A percentile compares a stretch with the other conserved stretches of the same genome.
Evolutionary conservation across 1,140 invertebrate species (phyloP).

Genomic region (Diplogasteroides magnus): DNA sequence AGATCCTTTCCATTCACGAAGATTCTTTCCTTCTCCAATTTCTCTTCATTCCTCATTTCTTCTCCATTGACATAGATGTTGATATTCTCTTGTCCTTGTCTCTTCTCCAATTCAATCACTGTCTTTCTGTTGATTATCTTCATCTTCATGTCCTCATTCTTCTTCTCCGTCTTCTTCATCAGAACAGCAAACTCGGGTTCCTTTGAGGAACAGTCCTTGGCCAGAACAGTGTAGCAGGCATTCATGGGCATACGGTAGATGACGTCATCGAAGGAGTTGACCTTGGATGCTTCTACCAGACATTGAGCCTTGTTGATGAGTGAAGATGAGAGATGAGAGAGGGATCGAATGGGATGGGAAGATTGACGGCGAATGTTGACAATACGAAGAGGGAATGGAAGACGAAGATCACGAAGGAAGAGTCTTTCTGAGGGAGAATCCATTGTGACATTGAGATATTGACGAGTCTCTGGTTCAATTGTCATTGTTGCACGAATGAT

Average conservation of each 20-base stretch:
- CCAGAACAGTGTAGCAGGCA: conserved; percentile 40
- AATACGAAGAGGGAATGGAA: conserved; percentile 20
- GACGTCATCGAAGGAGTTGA: conserved; percentile 26
- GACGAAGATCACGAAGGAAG: conserved; percentile 5
- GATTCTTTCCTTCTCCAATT: conserved; percentile 12
- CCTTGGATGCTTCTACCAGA: conserved; percentile 18
- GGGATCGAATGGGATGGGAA: conserved; percentile 1
- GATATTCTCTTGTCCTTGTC: conserved; percentile 3
- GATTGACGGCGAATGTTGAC: conserved; percentile 12
- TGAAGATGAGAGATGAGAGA: background rate
- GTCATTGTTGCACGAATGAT: conserved; percentile 2
- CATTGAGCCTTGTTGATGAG: conserved; percentile 6
- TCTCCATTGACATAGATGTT: conserved; percentile 25
- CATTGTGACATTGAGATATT: background rate
- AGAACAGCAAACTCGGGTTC: conserved; percentile 43
- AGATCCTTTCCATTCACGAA: conserved; percentile 6
- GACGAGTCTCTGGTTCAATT: background rate
- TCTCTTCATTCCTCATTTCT: conserved; percentile 6
- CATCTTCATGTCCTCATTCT: conserved; percentile 28
- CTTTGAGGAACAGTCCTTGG: conserved; percentile 46
- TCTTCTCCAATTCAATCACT: conserved; percentile 19
- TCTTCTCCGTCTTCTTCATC: conserved; percentile 16
- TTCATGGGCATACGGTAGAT: conserved; percentile 26
- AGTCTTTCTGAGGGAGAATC: background rate
- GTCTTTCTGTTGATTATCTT: conserved; percentile 28